phyloP scores from a whole-genome alignment of 2,113 vertebrate genomes.

The Gallinago paraguaiae region DNA sequence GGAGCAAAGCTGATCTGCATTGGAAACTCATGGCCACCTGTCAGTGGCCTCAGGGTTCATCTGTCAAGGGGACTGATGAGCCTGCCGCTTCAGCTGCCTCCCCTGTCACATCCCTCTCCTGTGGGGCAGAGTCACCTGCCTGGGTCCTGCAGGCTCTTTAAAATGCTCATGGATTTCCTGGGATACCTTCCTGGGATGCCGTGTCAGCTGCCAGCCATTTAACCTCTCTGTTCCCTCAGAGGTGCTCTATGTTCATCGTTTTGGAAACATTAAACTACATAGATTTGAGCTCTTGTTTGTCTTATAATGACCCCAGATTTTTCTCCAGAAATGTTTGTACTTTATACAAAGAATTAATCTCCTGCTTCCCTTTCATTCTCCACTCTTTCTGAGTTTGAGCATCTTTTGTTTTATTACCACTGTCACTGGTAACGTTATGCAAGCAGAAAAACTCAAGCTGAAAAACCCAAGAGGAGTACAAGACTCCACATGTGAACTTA shows the following conservation, averaged over 20 bases:
- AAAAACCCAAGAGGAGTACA: background rate
- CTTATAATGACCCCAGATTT: background rate
- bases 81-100: background rate
- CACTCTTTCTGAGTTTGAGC: background rate
- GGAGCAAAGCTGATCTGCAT: background rate
- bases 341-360: background rate
- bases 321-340: background rate
- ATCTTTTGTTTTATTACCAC: background rate
- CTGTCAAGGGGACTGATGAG: background rate
- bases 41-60: background rate
- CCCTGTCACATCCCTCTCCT: background rate
- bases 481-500: rapidly evolving
- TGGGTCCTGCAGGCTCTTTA: background rate
- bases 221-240: background rate
- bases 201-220: background rate
- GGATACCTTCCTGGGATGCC: background rate
- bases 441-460: background rate
- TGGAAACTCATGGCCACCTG: rapidly evolving
- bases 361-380: background rate
- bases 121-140: background rate
- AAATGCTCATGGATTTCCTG: background rate
- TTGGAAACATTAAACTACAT: background rate
- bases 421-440: background rate
- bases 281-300: background rate
- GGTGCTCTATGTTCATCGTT: background rate